Conservation (phyloP, 2,113 vertebrate species). For the Corythaeola cristata region DNA sequence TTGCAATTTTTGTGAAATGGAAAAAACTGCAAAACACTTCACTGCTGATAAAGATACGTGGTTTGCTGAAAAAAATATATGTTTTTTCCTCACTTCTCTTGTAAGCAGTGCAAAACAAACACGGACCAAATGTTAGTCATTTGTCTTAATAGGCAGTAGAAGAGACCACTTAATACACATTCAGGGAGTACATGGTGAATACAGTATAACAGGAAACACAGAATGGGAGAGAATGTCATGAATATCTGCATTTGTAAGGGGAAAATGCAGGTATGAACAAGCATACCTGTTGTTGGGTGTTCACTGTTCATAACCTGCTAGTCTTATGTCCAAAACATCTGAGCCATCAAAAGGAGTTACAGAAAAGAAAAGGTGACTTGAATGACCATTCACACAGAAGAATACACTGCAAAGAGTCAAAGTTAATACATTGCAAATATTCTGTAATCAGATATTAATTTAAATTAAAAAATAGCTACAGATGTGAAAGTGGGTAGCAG, state of each 20-base stretch:
- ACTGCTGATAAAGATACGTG: too few species aligned
- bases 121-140: not conserved
- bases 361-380: not conserved
- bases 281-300: not conserved
- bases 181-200: not conserved
- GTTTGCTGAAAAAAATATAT: not conserved
- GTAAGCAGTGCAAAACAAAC: not conserved
- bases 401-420: not conserved
- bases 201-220: not conserved
- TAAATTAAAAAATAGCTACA: not conserved
- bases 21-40: not conserved
- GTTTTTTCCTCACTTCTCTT: not conserved
- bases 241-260: not conserved
- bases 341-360: not conserved
- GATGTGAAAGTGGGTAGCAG: not conserved
- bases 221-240: not conserved
- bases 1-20: not conserved
- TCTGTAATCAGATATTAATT: not conserved
- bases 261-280: not conserved
- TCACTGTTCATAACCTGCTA: not conserved
- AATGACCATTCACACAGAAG: not conserved
- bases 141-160: not conserved
- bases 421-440: not conserved
- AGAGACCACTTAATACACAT: not conserved
- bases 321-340: not conserved